phyloP scores from a whole-genome alignment of 1,140 invertebrate genomes.

The roundworm (Caenorhabditis elegans) region DNA sequence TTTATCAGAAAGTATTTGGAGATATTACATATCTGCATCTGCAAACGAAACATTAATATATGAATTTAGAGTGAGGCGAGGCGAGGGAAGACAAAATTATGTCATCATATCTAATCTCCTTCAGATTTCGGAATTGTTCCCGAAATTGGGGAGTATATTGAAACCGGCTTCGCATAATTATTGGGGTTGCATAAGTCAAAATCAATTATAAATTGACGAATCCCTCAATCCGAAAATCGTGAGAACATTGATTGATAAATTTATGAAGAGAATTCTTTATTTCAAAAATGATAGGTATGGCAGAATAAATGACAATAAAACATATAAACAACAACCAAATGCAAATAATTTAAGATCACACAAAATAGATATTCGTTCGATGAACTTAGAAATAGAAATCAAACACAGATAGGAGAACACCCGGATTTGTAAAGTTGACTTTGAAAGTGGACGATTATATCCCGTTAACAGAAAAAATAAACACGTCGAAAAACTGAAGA shows the following conservation, averaged over 20 bases:
- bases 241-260: no score
- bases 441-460: not conserved
- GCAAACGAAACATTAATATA: not conserved
- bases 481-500: not conserved
- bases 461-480: not conserved
- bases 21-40: not conserved
- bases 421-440: not conserved
- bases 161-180: slow-evolving; percentile 13
- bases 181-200: slow-evolving; percentile 27
- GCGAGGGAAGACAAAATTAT: not conserved
- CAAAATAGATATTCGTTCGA: not conserved
- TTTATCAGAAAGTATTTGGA: not conserved
- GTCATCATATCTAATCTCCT: slow-evolving; percentile 27
- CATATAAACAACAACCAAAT: no score
- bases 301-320: no score
- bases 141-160: not conserved
- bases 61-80: not conserved
- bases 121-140: slow-evolving; percentile 19
- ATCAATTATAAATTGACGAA: slow-evolving; percentile 30
- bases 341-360: no score
- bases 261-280: not conserved
- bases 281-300: not conserved
- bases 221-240: no score
- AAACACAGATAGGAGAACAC: not conserved
- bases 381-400: no score